These are phyloP conservation scores for Noctua janthina DNA, from an alignment of 2,888 invertebrate genomes.

Conservation along the genomic window DNA sequence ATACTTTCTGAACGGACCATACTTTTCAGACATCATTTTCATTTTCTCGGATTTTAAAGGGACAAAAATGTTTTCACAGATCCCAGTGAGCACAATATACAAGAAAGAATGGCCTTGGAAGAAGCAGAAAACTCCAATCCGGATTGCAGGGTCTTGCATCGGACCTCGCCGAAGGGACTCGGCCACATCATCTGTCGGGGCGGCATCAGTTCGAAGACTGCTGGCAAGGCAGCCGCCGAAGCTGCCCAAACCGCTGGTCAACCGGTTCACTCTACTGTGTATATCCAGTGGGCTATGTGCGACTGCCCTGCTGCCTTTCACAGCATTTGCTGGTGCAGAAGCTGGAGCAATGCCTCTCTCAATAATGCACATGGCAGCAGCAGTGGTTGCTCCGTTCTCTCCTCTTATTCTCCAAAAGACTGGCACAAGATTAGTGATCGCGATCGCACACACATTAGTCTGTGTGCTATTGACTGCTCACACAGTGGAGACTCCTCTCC, in stretches of 20 bases:
- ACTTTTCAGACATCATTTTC: neutral
- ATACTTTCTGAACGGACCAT: neutral
- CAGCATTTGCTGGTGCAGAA: slow-evolving; percentile 87
- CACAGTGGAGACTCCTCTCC: slow-evolving; percentile 81
- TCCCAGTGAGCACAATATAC: slow-evolving; percentile 85
- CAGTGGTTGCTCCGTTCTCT: slow-evolving; percentile 88
- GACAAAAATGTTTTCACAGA: slow-evolving; percentile 68
- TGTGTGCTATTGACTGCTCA: slow-evolving; percentile 91
- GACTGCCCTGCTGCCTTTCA: slow-evolving; percentile 91
- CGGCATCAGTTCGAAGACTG: slow-evolving; percentile 94
- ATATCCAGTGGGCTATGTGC: slow-evolving; percentile 91
- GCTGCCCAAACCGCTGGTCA: slow-evolving; percentile 87
- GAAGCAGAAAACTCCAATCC: slow-evolving; percentile 78
- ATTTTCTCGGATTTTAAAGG: neutral
- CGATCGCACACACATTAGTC: slow-evolving; percentile 89
- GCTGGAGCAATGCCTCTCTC: slow-evolving; percentile 92
- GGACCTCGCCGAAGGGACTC: slow-evolving; percentile 91
- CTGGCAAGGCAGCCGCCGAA: slow-evolving; percentile 90
- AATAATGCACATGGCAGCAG: slow-evolving; percentile 91
- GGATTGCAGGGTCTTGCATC: slow-evolving; percentile 68
- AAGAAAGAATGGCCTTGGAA: slow-evolving; percentile 89
- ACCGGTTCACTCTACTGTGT: slow-evolving; percentile 89
- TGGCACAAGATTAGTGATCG: slow-evolving; percentile 82
- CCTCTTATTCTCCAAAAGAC: slow-evolving; percentile 85
- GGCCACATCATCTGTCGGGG: slow-evolving; percentile 93